Base-by-base conservation (phyloP, 2,113 vertebrate genomes). In the Brachyhypopomus occidentalis region DNA sequence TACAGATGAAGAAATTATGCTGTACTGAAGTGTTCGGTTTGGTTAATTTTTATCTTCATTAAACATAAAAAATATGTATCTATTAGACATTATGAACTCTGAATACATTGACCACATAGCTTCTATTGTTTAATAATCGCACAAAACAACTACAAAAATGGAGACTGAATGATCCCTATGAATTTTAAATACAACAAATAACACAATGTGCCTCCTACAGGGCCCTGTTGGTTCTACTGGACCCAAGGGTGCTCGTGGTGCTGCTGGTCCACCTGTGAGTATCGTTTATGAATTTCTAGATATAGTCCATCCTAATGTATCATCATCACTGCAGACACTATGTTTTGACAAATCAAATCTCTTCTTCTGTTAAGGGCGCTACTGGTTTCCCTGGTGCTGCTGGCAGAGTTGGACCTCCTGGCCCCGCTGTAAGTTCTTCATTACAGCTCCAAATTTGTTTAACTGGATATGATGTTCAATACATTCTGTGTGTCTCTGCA, bases 221-320 rank as follows among this genome's bases (percentile, higher is more conserved):
- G 98, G 98, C 91, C 94, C 96, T 45, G 88, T 96, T 94, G 98
- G 98, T 94, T 91, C 95, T 95, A 94, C 94, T 67, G 98, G 98
- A 83, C 66, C 96, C 87, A 98, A 98, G 93, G 98, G 98, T 92
- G 90, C 95, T 89, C 97, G 97, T 0, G 97, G 97, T 83, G 83
- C 94, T 0, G 92, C 95, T 83, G 98, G 98, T 90, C 95, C 97
- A 82, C 95, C 97, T 95, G 98, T 98, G 87, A 98, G 97, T 96
- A 81, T 78, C n/a, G 56, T 6, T 41, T 16, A 2, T 19, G 58
- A 34, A 14, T 56, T 81, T 58, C 66, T 1, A 56, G n/a, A 48
- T 62, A 36, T 79, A 45, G 12, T 59, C 16, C 7, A 5, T 76
- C 69, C 5, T 45, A 30, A 16, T 52, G 22, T 72, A 2, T 23